These are phyloP conservation scores for Acanthosoma haemorrhoidale DNA, from an alignment of 2,888 invertebrate species.

Conservation along the genomic window DNA sequence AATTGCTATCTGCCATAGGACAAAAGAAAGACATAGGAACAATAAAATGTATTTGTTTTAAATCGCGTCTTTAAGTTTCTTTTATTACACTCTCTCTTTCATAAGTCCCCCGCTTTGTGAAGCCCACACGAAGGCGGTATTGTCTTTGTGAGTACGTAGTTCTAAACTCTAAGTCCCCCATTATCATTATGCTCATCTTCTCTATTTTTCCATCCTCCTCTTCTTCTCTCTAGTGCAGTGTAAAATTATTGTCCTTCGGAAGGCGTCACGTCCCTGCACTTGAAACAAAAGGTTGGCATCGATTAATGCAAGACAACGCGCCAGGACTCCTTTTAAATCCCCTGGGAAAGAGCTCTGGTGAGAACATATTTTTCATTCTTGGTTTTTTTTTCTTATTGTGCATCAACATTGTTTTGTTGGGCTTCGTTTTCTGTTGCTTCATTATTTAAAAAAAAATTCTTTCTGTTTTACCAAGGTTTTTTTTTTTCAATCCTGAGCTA, in stretches of 20 bases:
- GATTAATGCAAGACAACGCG: conserved; percentile 8
- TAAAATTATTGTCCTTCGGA: background rate
- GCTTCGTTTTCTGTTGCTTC: too few species aligned
- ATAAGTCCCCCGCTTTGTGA: background rate
- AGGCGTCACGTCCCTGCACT: background rate
- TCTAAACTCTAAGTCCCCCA: background rate
- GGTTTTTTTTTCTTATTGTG: too few species aligned
- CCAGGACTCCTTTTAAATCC: background rate
- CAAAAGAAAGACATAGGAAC: background rate
- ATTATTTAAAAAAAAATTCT: too few species aligned
- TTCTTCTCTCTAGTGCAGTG: background rate
- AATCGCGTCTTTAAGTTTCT: background rate
- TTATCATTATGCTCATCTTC: background rate
- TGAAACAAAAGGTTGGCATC: background rate
- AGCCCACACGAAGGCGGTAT: background rate
- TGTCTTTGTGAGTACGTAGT: too few species aligned
- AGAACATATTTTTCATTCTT: too few species aligned
- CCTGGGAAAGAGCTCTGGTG: background rate
- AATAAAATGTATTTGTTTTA: background rate
- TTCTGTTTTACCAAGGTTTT: too few species aligned
- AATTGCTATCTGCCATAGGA: too few species aligned
- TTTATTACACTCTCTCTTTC: background rate
- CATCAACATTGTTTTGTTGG: too few species aligned
- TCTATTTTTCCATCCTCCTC: too few species aligned
- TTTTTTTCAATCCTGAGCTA: too few species aligned